Evolutionary conservation across 2,797 vertebrate genomes (phyloP), one percentile per base, ranked within the genome.

Genomic region (Brachyalestes nurse): DNA sequence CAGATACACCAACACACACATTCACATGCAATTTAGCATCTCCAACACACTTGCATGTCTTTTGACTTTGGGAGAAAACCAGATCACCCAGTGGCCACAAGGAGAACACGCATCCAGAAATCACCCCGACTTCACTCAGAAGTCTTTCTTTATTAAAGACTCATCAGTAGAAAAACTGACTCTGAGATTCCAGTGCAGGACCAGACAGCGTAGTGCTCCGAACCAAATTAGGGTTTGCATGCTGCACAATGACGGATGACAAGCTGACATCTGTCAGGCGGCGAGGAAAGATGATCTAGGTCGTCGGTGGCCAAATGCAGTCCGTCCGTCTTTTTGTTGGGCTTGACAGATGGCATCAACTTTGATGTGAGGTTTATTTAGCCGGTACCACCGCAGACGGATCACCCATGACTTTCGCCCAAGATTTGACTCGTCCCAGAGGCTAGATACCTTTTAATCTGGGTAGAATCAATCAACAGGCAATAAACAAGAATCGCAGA

Each of bases 401-500:
- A 42, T 42, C 21, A n/a, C 17, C 3, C 64, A 19, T n/a, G 25
- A 4, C 14, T 38, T 38, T 64, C n/a, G 61, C 34, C 19, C 53
- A 17, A 4, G 14, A 17, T 55, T 55, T n/a, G n/a, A n/a, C n/a
- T n/a, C n/a, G n/a, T n/a, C n/a, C n/a, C n/a, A n/a, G n/a, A n/a
- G n/a, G n/a, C n/a, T n/a, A n/a, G n/a, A n/a, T n/a, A n/a, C n/a
- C n/a, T n/a, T n/a, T n/a, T n/a, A n/a, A n/a, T n/a, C n/a, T n/a
- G n/a, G n/a, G n/a, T n/a, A n/a, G 55, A 83, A 25, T 42, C 57
- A 66, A 77, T 85, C 84, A 49, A 83, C 79, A 73, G 38, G 75
- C 70, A 49, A 83, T 77, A 49, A 64, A 64, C 70, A 53, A 40
- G 40, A 80, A 67, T 76, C 80, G 78, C 55, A 49, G 62, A 79